phyloP scores from a whole-genome alignment of 2,113 vertebrate species.

The Bettongia penicillata region DNA sequence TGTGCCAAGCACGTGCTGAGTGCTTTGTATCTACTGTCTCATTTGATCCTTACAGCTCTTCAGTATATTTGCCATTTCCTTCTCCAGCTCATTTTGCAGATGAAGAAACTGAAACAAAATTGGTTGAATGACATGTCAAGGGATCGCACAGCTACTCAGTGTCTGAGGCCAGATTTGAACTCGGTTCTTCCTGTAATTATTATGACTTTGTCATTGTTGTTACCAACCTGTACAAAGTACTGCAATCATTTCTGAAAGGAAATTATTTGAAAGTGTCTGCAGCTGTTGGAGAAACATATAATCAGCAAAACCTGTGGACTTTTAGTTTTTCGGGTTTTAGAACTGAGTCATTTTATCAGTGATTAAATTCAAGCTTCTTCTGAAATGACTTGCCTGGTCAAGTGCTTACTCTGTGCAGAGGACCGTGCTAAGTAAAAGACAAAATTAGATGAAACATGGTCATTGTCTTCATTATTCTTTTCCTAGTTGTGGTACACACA shows the following conservation, averaged over 20 bases:
- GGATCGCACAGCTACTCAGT: not conserved
- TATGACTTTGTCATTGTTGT: not conserved
- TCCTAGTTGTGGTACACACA: not conserved
- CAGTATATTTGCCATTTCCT: no score
- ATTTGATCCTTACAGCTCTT: not conserved
- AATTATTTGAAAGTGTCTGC: not conserved
- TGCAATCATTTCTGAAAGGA: not conserved
- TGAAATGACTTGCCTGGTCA: not conserved
- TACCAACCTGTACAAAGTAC: not conserved
- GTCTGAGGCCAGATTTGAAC: not conserved
- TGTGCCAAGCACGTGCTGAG: not conserved
- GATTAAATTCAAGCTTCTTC: not conserved
- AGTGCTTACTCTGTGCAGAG: not conserved
- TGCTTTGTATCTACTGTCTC: conserved; percentile 9
- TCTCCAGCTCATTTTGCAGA: conserved; percentile 1
- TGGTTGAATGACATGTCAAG: not conserved
- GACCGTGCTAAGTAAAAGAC: not conserved
- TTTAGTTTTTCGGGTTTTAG: not conserved
- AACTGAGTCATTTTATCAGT: not conserved
- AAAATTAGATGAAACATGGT: not conserved
- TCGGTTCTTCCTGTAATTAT: not conserved
- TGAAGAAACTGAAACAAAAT: conserved; percentile 8
- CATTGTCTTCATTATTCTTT: not conserved
- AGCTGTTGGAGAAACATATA: not conserved
- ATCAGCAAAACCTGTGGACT: not conserved